Evolutionary conservation across 2,113 vertebrate species (phyloP).

Genomic region (Brachionichthys hirsutus): DNA sequence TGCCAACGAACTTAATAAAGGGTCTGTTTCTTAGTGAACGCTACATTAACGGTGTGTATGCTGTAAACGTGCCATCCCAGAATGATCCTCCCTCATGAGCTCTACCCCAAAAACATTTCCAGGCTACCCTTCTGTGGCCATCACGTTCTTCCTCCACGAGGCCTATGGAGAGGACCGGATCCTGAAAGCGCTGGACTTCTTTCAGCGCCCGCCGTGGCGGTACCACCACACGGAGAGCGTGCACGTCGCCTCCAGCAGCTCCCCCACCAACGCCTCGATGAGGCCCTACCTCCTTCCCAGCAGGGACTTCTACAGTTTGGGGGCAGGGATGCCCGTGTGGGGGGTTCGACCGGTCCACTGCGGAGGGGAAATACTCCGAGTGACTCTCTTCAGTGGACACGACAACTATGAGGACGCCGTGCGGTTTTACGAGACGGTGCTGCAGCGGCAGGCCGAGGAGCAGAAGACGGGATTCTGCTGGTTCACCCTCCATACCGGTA

Average conservation of each 20-base stretch:
- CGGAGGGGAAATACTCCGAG: constrained; percentile 82
- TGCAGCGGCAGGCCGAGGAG: constrained; percentile 79
- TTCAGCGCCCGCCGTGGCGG: constrained; percentile 88
- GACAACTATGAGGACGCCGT: constrained; percentile 90
- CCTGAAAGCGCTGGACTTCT: constrained; percentile 81
- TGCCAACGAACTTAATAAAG: background rate
- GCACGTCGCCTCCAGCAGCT: constrained; percentile 58
- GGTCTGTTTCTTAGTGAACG: background rate
- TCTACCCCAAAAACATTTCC: constrained; percentile 19
- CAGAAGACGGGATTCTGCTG: constrained; percentile 82
- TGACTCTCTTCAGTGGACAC: constrained; percentile 86
- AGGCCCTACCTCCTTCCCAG: constrained; percentile 66
- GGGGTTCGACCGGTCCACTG: constrained; percentile 83
- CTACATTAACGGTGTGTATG: background rate
- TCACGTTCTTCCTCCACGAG: constrained; percentile 88
- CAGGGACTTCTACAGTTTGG: constrained; percentile 88
- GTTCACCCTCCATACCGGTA: constrained; percentile 78
- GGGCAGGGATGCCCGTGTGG: constrained; percentile 89
- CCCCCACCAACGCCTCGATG: constrained; percentile 33
- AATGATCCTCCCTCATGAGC: too few species aligned
- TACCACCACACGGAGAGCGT: constrained; percentile 76
- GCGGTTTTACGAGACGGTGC: constrained; percentile 87
- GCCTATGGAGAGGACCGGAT: constrained; percentile 85
- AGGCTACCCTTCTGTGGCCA: constrained; percentile 85
- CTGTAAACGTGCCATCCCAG: too few species aligned